Base-by-base conservation (phyloP, 2,797 vertebrate species). In the Pterois miles region DNA sequence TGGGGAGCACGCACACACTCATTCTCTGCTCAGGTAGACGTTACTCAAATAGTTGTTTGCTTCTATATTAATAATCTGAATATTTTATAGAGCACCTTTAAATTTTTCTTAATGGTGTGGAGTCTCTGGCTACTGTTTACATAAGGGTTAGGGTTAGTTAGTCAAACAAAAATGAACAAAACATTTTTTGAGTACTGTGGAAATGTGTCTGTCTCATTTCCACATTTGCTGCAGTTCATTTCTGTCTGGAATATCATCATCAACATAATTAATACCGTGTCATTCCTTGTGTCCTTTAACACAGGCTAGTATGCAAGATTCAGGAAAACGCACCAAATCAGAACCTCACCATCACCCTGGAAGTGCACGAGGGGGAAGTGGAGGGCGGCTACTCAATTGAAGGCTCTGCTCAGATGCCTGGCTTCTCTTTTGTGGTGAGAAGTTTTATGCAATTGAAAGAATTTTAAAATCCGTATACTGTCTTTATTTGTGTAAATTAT, bases 341-440 rank as follows among this genome's bases (percentile, higher is more conserved):
- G 43, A 86, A 90, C 0, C 92, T 96, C 1, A 65, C 88, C 0
- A 88, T 99, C 80, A 94, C 88, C 25, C 74, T 99, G 80, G 85
- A 93, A 0, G 95, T 99, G 75, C 43, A 91, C 2, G 96, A 98
- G 84, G 86, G 84, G 1, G 1, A 80, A 1, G 53, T 52, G 16
- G 48, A 83, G 50, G 92, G 72, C 0, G 50, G 67, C 48, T 99
- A 96, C 88, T 90, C 31, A 0, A 93, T 99, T 52, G 76, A 86
- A 0, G 98, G 98, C 72, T 91, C 85, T 0, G 74, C 94, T 38
- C 31, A 85, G 18, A 90, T 90, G 0, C 1, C 71, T 0, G 96
- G 96, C 71, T 97, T 99, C 62, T 56, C 84, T 56, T 97, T 98
- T 11, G 92, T 97, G 96, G 98, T 99, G 91, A 73, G 81, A 73